Conservation (phyloP, 2,797 vertebrate species). For the Syngnathus acus region DNA sequence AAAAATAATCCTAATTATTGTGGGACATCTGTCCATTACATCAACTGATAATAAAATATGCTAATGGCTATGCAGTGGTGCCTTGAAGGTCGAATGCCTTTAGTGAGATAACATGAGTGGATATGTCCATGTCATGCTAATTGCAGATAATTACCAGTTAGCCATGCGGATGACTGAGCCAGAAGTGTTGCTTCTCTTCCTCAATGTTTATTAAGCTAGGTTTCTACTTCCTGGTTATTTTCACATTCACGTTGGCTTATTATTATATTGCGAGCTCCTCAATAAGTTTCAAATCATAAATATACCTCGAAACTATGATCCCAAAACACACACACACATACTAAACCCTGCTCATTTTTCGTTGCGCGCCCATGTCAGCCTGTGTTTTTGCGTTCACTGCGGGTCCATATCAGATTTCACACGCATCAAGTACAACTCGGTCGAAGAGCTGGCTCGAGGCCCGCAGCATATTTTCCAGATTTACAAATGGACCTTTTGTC, state of each 20-base stretch:
- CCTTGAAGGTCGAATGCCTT: not conserved
- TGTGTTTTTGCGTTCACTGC: constrained; percentile 47
- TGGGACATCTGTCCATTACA: not conserved
- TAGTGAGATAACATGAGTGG: not conserved
- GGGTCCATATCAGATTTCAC: constrained; percentile 58
- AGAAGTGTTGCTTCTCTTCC: not conserved
- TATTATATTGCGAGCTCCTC: no score
- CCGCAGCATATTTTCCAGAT: constrained; percentile 51
- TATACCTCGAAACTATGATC: no score
- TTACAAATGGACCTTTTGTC: constrained; percentile 39
- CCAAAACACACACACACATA: no score
- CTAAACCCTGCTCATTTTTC: constrained; percentile 10
- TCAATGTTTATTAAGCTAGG: not conserved
- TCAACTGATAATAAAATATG: not conserved
- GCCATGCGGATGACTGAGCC: not conserved
- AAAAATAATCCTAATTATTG: not conserved
- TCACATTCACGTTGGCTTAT: no score
- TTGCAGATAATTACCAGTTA: not conserved
- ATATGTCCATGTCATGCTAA: not conserved
- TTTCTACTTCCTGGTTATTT: not conserved
- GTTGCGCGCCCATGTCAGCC: constrained; percentile 25
- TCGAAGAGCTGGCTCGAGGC: constrained; percentile 48
- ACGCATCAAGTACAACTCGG: constrained; percentile 55
- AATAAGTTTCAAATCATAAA: no score
- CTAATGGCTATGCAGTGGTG: not conserved